A percentile compares a stretch with the other conserved stretches of the same genome.
Evolutionary conservation across 2,113 vertebrate species (phyloP).

Genomic region (Panthera leo): DNA sequence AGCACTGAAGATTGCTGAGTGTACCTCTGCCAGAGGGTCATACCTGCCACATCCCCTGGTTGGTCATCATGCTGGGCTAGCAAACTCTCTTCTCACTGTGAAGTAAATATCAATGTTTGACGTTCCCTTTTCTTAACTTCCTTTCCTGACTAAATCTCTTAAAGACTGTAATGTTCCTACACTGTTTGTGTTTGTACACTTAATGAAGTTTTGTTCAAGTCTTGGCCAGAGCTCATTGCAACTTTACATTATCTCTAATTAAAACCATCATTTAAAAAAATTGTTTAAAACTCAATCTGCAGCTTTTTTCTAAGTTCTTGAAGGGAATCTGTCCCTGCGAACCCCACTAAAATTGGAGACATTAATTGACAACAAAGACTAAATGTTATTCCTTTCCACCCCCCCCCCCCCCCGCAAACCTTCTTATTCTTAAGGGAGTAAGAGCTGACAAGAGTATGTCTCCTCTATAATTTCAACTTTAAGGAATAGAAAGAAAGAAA

Average conservation of each 20-base stretch:
- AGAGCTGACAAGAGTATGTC: not conserved
- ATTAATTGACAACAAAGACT: not conserved
- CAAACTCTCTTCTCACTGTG: not conserved
- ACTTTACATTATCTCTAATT: not conserved
- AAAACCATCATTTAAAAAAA: not conserved
- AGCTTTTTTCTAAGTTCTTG: not conserved
- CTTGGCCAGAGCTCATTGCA: not conserved
- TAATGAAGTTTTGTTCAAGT: not conserved
- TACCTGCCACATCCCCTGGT: not conserved
- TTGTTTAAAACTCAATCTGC: not conserved
- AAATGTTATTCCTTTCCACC: not conserved
- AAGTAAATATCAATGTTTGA: not conserved
- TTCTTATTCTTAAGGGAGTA: not conserved
- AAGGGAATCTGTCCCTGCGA: not conserved
- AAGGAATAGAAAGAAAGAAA: not conserved
- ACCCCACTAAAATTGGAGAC: slow-evolving; percentile 23
- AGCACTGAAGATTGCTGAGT: not conserved
- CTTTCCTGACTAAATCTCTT: not conserved
- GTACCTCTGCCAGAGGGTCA: not conserved
- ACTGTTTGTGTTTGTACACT: not conserved
- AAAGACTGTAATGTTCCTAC: not conserved
- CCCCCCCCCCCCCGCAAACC: not conserved
- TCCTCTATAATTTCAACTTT: not conserved
- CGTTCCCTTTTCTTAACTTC: not conserved
- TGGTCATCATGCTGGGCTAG: not conserved